Base-by-base conservation (phyloP, 2,888 invertebrate genomes). In the Chelonus formosanus region DNA sequence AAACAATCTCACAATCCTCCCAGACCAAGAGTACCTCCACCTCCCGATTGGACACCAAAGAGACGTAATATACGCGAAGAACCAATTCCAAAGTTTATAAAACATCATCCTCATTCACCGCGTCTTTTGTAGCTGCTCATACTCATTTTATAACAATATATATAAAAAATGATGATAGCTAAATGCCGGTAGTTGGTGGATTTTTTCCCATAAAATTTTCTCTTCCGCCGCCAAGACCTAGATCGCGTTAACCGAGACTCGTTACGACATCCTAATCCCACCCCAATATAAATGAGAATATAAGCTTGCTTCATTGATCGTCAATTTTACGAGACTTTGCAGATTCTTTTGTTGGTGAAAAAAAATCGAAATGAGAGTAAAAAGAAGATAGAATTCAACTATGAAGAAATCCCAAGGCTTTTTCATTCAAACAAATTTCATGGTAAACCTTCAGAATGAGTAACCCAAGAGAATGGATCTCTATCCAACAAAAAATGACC, bases 131-230 rank as follows among this genome's bases (percentile, higher is more conserved):
- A 35, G 20, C 5, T 20, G n/a, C n/a, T 8, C n/a, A 10, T 40
- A 43, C 31, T 47, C 43, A 56, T 8, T 56, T 43, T 20, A 56
- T 8, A 7, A 8, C 7, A 55, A 45, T 45, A 57, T n/a, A 57
- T n/a, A 32, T 32, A 52, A 52, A 34, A n/a, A 31, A 62, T 53
- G 3, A 45, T 34, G 36, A 35, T n/a, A 36, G 20, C 32, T 7
- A 58, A 60, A 56, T 31, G 10, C 7, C 44, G n/a, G 34, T 8
- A 40, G 40, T 58, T 35, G 45, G 32, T 63, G 35, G 3, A 40
- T 56, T 63, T 67, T 70, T 79, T 79, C 79, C 78, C 79, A 79
- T 78, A 77, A 79, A 79, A 79, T 78, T 65, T 59, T 63, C 61
- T 66, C 76, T 75, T 76, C 77, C 76, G 74, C 68, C 65, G 48